Base-by-base conservation (phyloP, 2,113 vertebrate genomes). In the Macquaria ambigua region DNA sequence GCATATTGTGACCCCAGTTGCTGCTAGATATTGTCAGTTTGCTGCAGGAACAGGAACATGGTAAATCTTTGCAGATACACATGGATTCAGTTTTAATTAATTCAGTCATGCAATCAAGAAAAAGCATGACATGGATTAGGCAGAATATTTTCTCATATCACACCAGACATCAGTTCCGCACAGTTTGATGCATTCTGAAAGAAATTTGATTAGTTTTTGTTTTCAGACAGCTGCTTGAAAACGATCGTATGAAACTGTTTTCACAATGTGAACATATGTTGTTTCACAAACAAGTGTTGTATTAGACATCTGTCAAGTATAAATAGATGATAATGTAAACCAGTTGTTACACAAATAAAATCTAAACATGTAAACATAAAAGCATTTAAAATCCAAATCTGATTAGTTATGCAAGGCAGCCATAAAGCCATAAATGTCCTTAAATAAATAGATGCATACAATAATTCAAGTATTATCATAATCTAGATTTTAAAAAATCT, bases 111-210 rank as follows among this genome's bases (percentile, higher is more conserved):
- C 48, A 10, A 28, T 70, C n/a, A 66, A 48, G 31, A 55, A 79
- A 61, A 56, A 52, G 59, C 7, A 18, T 67, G 31, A 85, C 50
- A 37, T 63, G 56, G 10, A 74, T 69, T 84, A 16, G 81, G n/a
- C 1, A 21, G 21, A 20, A 18, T 7, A 1, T 41, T 15, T 59
- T 56, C 15, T 69, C 9, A 25, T 48, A 46, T 80, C 52, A 10
- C 37, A 18, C 34, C 41, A 50, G 41, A 11, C 50, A 77, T 56
- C 77, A 8, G 41, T 41, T 66, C n/a, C 0, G 7, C 16, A 28
- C 15, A 69, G 23, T 56, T 20, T 12, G 5, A 72, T 64, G 6
- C 8, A 18, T 1, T 34, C 16, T 69, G n/a, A 62, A 37, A 53
- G 23, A 59, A 63, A 70, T 75, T 8, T 18, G 15, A 84, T 62